Evolutionary conservation across 2,113 vertebrate genomes (phyloP), one percentile per base, ranked within the genome.

Genomic region (Eonycteris spelaea): DNA sequence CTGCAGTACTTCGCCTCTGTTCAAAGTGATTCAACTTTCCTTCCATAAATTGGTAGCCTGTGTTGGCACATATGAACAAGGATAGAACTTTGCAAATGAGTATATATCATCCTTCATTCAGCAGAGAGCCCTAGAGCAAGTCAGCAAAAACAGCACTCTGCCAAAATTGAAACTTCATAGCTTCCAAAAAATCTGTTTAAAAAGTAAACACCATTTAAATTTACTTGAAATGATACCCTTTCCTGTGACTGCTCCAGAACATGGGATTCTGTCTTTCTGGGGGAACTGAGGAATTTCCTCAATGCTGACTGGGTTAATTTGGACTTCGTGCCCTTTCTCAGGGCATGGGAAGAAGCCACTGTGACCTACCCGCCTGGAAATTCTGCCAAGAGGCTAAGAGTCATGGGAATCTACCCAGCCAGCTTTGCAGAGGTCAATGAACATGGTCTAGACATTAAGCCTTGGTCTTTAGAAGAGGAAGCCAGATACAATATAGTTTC

Each of bases 321-420:
- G 12, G 5, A 89, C 82, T 70, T 40, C 7, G 11, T 93, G 95
- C 89, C 97, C 91, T 96, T 96, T 95, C 95, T 88, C 75, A 40
- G 97, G 86, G 78, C 95, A 93, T 96, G 97, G 86, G 97, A 96
- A 98, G 95, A 95, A 94, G 82, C 14, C 43, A 26, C 38, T 1
- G 0, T 91, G 95, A 96, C 96, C 89, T 43, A 63, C 43, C 86
- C 86, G 86, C 77, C 48, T 74, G 67, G 86, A 97, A 88, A 83
- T 78, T 53, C 93, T 96, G 89, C 94, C 96, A 96, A 97, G 80
- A 93, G 68, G 55, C 91, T 57, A 86, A 28, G 73, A 95, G 94
- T 92, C 91, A 33, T 96, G 97, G 86, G 96, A 97, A 94, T 92
- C 78, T 61, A 30, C 61, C 70, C 48, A 82, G 33, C 24, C 24